Conservation (phyloP, 2,888 invertebrate species). For the Ophonus ardosiacus region DNA sequence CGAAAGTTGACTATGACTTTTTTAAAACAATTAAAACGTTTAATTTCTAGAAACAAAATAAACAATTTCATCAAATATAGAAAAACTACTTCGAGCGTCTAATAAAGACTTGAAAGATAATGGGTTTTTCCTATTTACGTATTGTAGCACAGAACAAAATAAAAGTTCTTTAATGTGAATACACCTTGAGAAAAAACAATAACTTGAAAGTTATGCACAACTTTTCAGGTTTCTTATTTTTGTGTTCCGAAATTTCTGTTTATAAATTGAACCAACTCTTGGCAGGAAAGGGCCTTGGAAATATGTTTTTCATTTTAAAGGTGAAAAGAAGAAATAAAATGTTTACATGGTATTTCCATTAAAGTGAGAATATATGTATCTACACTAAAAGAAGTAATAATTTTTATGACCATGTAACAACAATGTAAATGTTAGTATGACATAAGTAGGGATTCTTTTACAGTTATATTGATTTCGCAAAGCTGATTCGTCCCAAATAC, state of each 20-base stretch:
- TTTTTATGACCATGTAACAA: constrained; percentile 32
- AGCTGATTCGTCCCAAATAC: neutral
- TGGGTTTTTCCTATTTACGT: no score
- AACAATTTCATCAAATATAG: no score
- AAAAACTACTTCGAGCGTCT: no score
- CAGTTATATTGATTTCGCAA: neutral
- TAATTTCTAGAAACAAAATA: no score
- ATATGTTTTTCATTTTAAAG: constrained; percentile 34
- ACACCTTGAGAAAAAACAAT: neutral
- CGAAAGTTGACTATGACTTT: no score
- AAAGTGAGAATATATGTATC: constrained; percentile 7
- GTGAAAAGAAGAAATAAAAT: constrained; percentile 39
- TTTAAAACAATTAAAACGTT: no score
- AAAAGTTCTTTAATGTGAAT: neutral
- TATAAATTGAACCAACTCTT: constrained; percentile 28
- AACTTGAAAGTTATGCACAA: neutral
- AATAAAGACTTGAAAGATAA: no score
- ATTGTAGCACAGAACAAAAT: neutral
- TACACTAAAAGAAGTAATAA: constrained; percentile 15
- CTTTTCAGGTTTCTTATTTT: neutral
- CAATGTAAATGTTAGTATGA: neutral
- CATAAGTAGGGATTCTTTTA: neutral
- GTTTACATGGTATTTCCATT: constrained; percentile 38
- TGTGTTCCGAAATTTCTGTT: constrained; percentile 11
- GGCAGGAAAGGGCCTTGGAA: constrained; percentile 21